Percentiles rank a stretch among this genome's conserved stretches.
These are phyloP conservation scores for Felis catus DNA, from an alignment of 2,113 vertebrate genomes.

Conservation along the genomic window F.catus_Fca126_mat1.0 CM031417.1:22023001-22023500, in stretches of 20 bases:
- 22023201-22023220: not conserved
- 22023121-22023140: not conserved
- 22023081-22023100: not conserved
- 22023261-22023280: not conserved
- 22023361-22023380: not conserved
- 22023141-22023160: not conserved
- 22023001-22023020: not conserved
- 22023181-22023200: not conserved
- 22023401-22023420: not conserved
- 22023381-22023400: not conserved
- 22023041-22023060: not conserved
- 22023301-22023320: not conserved
- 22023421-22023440: not conserved
- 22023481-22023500: not conserved
- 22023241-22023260: not conserved
- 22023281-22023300: not conserved
- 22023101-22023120: not conserved
- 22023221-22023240: not conserved
- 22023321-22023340: not conserved
- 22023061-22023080: not conserved
- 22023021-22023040: not conserved
- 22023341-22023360: not conserved
- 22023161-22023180: not conserved
- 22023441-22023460: not conserved
- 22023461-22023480: not conserved